Base-by-base conservation (phyloP, 2,113 vertebrate species). In the Mormyrus lacerda region DNA sequence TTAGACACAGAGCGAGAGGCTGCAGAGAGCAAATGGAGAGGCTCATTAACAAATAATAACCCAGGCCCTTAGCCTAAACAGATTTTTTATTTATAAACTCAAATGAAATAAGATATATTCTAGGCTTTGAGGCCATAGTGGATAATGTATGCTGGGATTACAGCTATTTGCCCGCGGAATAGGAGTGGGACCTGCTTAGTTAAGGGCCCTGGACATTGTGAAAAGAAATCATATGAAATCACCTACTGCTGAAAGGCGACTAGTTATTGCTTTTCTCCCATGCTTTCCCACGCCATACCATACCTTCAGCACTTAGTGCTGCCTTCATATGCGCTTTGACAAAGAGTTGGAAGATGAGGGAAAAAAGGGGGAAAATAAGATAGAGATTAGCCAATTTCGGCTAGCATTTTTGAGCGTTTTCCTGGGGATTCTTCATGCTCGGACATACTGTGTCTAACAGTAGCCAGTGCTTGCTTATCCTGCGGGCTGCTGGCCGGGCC, bases 41-140 rank as follows among this genome's bases (percentile, higher is more conserved):
- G 89, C 88, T 93, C 92, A 93, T 93, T 93, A 93, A 90, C 90
- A 86, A 90, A 87, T 91, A 91, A 91, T 87, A 89, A 65, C 92
- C 91, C 17, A 42, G 47, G 24, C 90, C 90, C 11, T 13, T 85
- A 24, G 76, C 91, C 90, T 65, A 87, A 90, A 87, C 79, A 91
- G 88, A 31, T 65, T 45, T 89, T 91, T 91, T 89, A 91, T 90
- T 89, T 58, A 85, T 47, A 21, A 85, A 13, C 83, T 47, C 44
- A 85, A 85, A 50, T 45, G 44, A 85, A 85, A 24, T 47, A 50
- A 85, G 82, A 85, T 85, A 13, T 31, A 24, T 27, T 85, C 21
- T 1, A n/a, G 44, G 47, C 47, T 45, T 85, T 47, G 47, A 47
- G 44, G 44, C n/a, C 83, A 27, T 48, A 85, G 10, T 27, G 39